Evolutionary conservation across 2,797 vertebrate species (phyloP).

Genomic region (Enteromius trimaculatus): DNA sequence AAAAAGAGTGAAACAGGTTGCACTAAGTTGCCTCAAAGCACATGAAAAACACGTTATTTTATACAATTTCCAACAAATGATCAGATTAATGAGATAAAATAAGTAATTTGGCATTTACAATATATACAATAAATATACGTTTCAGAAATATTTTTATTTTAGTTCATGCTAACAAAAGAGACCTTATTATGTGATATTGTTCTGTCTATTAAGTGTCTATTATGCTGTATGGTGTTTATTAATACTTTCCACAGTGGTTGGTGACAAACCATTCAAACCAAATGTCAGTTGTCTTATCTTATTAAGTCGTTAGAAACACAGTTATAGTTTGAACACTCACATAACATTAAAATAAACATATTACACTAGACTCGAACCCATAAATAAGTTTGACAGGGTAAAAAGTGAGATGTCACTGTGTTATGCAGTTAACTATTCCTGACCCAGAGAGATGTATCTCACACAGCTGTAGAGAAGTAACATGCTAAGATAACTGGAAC

Average conservation of each 20-base stretch:
- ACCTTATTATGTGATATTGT: background rate
- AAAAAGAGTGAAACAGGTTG: background rate
- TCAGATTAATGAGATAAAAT: background rate
- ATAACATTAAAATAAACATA: background rate
- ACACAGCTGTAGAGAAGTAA: constrained; percentile 5
- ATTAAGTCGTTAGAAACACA: background rate
- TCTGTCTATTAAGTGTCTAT: background rate
- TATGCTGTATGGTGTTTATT: background rate
- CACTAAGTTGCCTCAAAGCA: background rate
- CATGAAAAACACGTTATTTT: background rate
- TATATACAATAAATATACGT: background rate
- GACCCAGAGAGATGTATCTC: background rate
- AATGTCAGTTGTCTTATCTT: background rate
- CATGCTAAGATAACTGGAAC: constrained; percentile 13
- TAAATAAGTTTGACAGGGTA: background rate
- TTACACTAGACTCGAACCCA: background rate
- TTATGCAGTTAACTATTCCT: constrained; percentile 9
- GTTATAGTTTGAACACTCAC: background rate
- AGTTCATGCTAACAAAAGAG: background rate
- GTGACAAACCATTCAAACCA: constrained; percentile 3
- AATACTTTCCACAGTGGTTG: background rate
- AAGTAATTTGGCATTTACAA: background rate
- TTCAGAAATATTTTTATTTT: background rate
- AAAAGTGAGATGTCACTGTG: background rate
- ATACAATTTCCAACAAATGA: background rate